Percentiles rank a stretch among this genome's conserved stretches.
Evolutionary conservation across 1,140 invertebrate genomes (phyloP).

Genomic region (Zaprionus nigranus): DNA sequence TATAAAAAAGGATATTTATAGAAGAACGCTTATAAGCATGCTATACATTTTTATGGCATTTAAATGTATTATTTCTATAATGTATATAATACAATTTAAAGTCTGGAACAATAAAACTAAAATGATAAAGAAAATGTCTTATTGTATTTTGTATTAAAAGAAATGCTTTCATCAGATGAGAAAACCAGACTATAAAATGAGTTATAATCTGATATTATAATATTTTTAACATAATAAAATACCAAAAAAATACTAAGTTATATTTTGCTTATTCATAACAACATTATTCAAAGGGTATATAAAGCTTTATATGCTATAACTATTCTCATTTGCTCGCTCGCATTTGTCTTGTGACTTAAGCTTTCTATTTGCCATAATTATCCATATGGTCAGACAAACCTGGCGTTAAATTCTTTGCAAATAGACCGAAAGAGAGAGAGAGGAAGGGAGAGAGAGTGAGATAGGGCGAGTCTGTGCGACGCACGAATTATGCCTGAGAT

Average conservation of each 20-base stretch:
- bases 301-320: neutral
- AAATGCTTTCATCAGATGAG: no score
- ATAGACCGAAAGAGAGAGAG: neutral
- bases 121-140: neutral
- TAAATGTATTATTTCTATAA: neutral
- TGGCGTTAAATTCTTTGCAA: conserved; percentile 16
- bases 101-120: no score
- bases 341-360: conserved; percentile 8
- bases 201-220: neutral
- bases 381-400: conserved; percentile 23
- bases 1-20: neutral
- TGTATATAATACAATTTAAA: neutral
- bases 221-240: neutral
- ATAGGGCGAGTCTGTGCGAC: neutral
- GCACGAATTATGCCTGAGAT: conserved; percentile 49
- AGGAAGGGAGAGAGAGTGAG: neutral
- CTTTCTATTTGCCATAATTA: conserved; percentile 6
- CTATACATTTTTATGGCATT: neutral
- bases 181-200: neutral
- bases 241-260: neutral
- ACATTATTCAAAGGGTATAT: neutral
- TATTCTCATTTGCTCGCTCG: neutral
- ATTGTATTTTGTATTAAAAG: neutral
- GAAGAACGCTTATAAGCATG: neutral
- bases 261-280: neutral